Conservation (phyloP, 2,113 vertebrate species). For the Pelobates fuscus region DNA sequence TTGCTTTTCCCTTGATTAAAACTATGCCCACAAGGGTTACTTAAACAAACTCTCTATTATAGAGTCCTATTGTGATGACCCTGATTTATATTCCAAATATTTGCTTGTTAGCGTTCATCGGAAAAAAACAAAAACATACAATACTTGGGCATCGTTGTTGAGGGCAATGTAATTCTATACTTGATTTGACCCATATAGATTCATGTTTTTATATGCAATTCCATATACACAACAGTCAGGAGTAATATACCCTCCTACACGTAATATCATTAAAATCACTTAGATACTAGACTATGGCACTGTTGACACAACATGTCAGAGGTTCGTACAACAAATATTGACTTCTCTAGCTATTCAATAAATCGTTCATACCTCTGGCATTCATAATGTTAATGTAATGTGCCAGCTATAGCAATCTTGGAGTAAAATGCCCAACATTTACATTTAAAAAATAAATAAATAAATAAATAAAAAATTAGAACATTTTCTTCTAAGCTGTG, state of each 20-base stretch:
- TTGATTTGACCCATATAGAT: neutral
- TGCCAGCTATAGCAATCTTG: constrained; percentile 22
- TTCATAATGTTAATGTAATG: neutral
- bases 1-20: constrained; percentile 31
- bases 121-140: neutral
- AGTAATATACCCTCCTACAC: neutral
- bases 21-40: constrained; percentile 56
- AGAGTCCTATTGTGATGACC: constrained; percentile 30
- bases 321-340: too few species aligned
- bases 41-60: constrained; percentile 44
- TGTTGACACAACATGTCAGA: neutral
- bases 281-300: constrained; percentile 57
- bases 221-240: constrained; percentile 55
- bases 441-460: neutral
- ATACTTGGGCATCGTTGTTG: neutral
- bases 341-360: neutral
- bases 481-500: neutral
- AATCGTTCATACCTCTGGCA: neutral
- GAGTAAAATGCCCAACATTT: too few species aligned
- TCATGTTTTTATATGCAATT: constrained; percentile 54
- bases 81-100: neutral
- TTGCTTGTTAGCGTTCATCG: constrained; percentile 26
- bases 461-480: neutral
- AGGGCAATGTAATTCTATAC: too few species aligned
- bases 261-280: constrained; percentile 65